Percentiles rank a stretch among this genome's conserved stretches.
These are phyloP conservation scores for Ectropis grisescens DNA, from an alignment of 1,140 invertebrate species.

Conservation along the genomic window DNA sequence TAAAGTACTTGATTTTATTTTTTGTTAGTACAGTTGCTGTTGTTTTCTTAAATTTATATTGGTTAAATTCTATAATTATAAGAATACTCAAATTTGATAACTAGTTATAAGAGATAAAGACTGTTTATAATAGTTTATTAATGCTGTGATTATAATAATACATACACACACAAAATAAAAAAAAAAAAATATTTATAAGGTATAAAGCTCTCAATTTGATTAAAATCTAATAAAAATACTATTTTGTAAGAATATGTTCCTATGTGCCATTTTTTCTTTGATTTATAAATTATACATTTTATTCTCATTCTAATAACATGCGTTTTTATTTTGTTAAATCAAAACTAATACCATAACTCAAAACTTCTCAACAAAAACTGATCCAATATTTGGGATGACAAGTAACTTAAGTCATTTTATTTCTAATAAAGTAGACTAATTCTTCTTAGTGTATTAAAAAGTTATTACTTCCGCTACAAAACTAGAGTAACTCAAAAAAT, in stretches of 20 bases:
- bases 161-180: too few species aligned
- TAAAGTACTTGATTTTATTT: conserved; percentile 1
- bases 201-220: too few species aligned
- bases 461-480: conserved; percentile 2
- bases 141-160: too few species aligned
- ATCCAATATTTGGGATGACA: conserved; percentile 2
- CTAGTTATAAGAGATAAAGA: too few species aligned
- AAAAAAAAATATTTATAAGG: too few species aligned
- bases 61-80: conserved; percentile 2
- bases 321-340: conserved; percentile 2
- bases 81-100: conserved; percentile 1
- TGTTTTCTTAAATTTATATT: conserved; percentile 4
- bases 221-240: too few species aligned
- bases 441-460: conserved; percentile 2
- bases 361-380: conserved; percentile 2
- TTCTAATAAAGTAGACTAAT: conserved; percentile 3
- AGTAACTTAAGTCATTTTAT: conserved; percentile 5
- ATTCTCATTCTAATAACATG: conserved; percentile 4
- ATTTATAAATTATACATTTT: background rate
- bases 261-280: too few species aligned
- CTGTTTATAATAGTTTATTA: too few species aligned
- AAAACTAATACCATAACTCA: too few species aligned
- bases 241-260: too few species aligned
- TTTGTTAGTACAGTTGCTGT: too few species aligned
- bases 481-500: conserved; percentile 4